Base-by-base conservation (phyloP, 2,888 invertebrate species). In the Mythimna impura region DNA sequence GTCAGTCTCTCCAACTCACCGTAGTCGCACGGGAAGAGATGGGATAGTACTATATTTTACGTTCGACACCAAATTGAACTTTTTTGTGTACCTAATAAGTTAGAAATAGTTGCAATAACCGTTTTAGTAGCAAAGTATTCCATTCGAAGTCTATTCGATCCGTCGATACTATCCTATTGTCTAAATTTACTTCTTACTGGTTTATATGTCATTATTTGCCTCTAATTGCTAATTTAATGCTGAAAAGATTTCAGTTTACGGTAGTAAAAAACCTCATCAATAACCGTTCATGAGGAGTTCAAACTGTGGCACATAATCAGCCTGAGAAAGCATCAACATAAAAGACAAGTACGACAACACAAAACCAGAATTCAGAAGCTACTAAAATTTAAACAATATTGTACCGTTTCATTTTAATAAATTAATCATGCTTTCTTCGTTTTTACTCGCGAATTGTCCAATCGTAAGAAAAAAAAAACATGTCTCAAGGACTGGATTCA, bases 361-460 rank as follows among this genome's bases (percentile, higher is more conserved):
- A 68, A 68, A 79, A 79, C 71, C 60, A 20, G 63, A 62, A 71
- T 43, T 12, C 66, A 40, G 55, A 43, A 60, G 58, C 30, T 8
- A 12, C 70, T 43, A 68, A 73, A 70, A 66, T 71, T 60, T 2
- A 66, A 68, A 76, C 68, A 81, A 76, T 81, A 71, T 64, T 69
- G 76, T 83, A 52, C 83, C 58, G 72, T 65, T 78, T 78, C 69
- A 81, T 82, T 80, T 77, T 74, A 82, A 83, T 78, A 76, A 78
- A 80, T 85, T 86, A 82, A 85, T 83, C 78, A 82, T 72, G 71
- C 65, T 85, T 79, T 82, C 73, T 72, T 79, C 61, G 14, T 70
- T 63, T 70, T 54, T 78, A 54, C 62, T 60, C 57, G 75, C 74
- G 72, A 78, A 79, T 82, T 82, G 84, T 77, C 74, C 76, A 82